phyloP scores from a whole-genome alignment of 2,113 vertebrate genomes.

The Alethe castanea region DNA sequence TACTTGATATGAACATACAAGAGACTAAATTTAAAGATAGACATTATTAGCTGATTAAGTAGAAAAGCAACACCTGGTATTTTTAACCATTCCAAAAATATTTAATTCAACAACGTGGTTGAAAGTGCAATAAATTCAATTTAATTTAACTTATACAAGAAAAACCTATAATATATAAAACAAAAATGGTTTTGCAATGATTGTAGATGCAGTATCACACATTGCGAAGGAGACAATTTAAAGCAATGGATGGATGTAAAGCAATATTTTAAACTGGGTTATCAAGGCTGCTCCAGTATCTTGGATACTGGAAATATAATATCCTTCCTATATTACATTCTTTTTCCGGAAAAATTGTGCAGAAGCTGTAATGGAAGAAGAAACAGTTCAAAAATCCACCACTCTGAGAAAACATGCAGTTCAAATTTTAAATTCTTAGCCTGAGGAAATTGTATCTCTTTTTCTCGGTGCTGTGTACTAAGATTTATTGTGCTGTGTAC shows the following conservation, averaged over 20 bases:
- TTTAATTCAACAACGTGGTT: not conserved
- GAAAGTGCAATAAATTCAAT: not conserved
- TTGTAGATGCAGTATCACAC: not conserved
- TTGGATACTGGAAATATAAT: not conserved
- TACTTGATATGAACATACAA: not conserved
- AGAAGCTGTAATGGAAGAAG: not conserved
- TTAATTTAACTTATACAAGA: not conserved
- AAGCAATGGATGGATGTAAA: not conserved
- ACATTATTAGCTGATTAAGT: not conserved
- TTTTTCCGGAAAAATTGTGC: not conserved
- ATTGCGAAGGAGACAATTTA: not conserved
- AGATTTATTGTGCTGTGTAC: not conserved
- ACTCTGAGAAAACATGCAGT: not conserved
- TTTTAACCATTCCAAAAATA: not conserved
- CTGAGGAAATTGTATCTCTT: not conserved
- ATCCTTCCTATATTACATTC: not conserved
- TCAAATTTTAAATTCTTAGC: not conserved
- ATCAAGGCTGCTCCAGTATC: not conserved
- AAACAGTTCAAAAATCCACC: not conserved
- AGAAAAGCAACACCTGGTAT: not conserved
- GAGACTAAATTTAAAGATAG: not conserved
- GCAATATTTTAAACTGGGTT: not conserved
- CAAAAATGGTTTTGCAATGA: not conserved
- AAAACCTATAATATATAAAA: not conserved
- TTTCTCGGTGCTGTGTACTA: not conserved